Evolutionary conservation across 2,888 invertebrate species (phyloP).

Genomic region (Spialia ferax): DNA sequence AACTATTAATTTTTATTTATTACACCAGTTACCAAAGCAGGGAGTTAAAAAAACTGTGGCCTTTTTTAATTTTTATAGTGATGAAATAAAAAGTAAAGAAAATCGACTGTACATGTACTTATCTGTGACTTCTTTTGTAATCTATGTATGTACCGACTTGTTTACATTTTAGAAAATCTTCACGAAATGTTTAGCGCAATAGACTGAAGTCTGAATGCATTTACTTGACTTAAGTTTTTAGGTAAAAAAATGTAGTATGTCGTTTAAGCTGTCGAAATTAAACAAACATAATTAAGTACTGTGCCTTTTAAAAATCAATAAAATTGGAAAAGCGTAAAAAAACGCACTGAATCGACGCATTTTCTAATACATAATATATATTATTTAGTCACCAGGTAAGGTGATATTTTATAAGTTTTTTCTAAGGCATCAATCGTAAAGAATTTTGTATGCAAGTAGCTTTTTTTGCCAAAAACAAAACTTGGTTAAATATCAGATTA

Average conservation of each 20-base stretch:
- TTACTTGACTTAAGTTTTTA: neutral
- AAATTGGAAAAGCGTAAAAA: neutral
- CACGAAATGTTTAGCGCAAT: neutral
- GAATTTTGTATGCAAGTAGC: slow-evolving; percentile 35
- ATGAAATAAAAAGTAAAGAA: neutral
- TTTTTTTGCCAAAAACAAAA: slow-evolving; percentile 23
- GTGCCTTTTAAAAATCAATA: slow-evolving; percentile 16
- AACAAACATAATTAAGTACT: neutral
- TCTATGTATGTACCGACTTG: no score
- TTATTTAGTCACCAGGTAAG: neutral
- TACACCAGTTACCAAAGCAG: neutral
- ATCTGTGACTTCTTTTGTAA: no score
- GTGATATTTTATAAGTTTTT: slow-evolving; percentile 6
- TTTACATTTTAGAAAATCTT: neutral
- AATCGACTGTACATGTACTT: neutral
- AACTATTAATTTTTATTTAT: neutral
- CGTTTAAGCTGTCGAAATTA: neutral
- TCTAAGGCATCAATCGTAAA: neutral
- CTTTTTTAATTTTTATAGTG: neutral
- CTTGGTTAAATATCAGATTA: slow-evolving; percentile 13
- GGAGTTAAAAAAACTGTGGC: slow-evolving; percentile 6
- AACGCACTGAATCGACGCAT: no score
- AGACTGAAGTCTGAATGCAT: neutral
- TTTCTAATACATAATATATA: no score
- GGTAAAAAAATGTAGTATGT: neutral